Evolutionary conservation across 2,113 vertebrate species (phyloP).

Genomic region (Galemys pyrenaicus): DNA sequence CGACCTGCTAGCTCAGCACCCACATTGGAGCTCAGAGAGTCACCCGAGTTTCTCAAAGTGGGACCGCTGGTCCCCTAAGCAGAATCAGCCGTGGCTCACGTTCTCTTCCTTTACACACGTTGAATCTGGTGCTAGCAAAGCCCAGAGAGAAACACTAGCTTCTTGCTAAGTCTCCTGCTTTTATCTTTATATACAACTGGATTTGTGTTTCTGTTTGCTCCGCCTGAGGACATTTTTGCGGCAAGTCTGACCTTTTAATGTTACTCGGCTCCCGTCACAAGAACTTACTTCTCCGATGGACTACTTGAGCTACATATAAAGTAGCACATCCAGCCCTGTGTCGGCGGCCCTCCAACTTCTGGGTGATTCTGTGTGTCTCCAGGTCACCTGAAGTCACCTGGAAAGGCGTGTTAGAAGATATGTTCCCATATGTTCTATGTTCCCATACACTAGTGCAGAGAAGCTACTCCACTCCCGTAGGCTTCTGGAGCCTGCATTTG

Average conservation of each 20-base stretch:
- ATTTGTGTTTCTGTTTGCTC: neutral
- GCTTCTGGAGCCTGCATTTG: neutral
- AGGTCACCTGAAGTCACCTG: neutral
- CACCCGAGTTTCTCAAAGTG: neutral
- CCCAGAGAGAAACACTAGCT: conserved; percentile 9
- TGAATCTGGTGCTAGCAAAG: neutral
- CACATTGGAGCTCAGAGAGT: neutral
- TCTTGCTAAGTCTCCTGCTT: conserved; percentile 2
- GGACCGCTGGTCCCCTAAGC: neutral
- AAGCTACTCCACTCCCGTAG: neutral
- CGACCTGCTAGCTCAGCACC: neutral
- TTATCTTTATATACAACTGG: neutral
- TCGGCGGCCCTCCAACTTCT: neutral
- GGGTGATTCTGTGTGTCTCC: neutral
- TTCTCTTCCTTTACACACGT: neutral
- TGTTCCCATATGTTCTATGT: too few species aligned
- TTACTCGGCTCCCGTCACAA: conserved; percentile 5
- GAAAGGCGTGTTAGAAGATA: neutral
- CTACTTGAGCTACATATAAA: conserved; percentile 24
- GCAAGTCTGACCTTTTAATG: neutral
- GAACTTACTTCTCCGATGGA: conserved; percentile 23
- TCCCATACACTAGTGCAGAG: neutral
- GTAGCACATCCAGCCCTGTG: neutral
- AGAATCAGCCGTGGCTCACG: neutral
- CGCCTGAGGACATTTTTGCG: conserved; percentile 18